Percentiles rank a stretch among this genome's conserved stretches.
These are phyloP conservation scores for Torymus aiolomorphi DNA, from an alignment of 2,888 invertebrate genomes.

Conservation along the genomic window DNA sequence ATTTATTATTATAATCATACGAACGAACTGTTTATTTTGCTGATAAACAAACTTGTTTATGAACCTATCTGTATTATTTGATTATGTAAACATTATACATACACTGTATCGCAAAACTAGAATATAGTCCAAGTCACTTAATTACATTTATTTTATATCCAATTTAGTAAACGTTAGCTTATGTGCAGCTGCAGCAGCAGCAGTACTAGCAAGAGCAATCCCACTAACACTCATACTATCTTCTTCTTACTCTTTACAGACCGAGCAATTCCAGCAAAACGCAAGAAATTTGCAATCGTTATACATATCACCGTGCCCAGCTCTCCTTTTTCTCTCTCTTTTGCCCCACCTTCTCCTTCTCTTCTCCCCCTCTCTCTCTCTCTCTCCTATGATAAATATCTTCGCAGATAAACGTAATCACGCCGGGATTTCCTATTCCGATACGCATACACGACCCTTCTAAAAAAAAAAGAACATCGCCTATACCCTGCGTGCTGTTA, in stretches of 20 bases:
- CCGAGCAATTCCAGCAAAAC: slow-evolving; percentile 19
- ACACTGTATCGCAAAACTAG: no score
- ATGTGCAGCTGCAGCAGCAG: no score
- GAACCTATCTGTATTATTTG: no score
- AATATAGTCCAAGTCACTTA: no score
- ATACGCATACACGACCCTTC: background rate
- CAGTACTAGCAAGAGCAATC: background rate
- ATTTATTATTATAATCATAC: background rate
- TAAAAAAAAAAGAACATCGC: background rate
- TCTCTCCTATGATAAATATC: slow-evolving; percentile 43
- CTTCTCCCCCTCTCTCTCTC: background rate
- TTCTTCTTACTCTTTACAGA: background rate
- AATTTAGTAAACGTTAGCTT: no score
- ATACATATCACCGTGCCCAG: slow-evolving; percentile 4
- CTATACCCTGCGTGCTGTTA: slow-evolving; percentile 31
- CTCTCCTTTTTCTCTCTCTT: background rate
- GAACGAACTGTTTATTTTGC: no score
- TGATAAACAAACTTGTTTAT: no score
- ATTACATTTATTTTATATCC: no score
- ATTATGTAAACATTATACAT: no score
- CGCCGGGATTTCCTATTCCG: slow-evolving; percentile 23
- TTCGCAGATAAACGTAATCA: slow-evolving; percentile 40
- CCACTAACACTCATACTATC: background rate
- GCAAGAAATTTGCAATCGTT: slow-evolving; percentile 41
- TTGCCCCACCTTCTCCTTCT: no score